A percentile compares a stretch with the other conserved stretches of the same genome.
phyloP scores from a whole-genome alignment of 2,888 invertebrate genomes.

The Nebria salina region DNA sequence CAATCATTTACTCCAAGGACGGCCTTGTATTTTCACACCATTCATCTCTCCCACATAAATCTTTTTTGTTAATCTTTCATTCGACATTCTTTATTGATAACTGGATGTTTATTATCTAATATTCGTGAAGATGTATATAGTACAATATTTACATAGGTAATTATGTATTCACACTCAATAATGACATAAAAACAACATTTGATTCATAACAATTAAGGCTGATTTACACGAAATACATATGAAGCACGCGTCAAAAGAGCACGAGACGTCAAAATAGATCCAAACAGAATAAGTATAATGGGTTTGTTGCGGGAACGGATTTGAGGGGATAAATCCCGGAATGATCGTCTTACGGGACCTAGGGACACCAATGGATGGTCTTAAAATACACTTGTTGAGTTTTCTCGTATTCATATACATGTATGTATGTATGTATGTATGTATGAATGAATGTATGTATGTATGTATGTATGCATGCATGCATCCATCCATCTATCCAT shows the following conservation, averaged over 20 bases:
- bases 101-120: neutral
- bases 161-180: too few relatives aligned
- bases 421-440: neutral
- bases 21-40: too few relatives aligned
- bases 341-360: neutral
- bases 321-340: neutral
- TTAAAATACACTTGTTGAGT: constrained; percentile 1
- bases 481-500: too few relatives aligned
- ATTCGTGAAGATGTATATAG: neutral
- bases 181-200: too few relatives aligned
- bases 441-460: neutral
- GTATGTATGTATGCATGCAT: neutral
- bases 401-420: neutral
- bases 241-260: too few relatives aligned
- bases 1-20: too few relatives aligned
- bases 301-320: neutral
- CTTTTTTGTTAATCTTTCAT: too few relatives aligned
- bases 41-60: too few relatives aligned
- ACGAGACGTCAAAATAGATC: too few relatives aligned
- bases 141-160: neutral
- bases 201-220: too few relatives aligned
- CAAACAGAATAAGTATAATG: too few relatives aligned
- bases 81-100: neutral
- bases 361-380: neutral
- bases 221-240: neutral